Evolutionary conservation across 2,888 invertebrate genomes (phyloP), one percentile per base, ranked within the genome.

Genomic region (Zeuzera pyrina): DNA sequence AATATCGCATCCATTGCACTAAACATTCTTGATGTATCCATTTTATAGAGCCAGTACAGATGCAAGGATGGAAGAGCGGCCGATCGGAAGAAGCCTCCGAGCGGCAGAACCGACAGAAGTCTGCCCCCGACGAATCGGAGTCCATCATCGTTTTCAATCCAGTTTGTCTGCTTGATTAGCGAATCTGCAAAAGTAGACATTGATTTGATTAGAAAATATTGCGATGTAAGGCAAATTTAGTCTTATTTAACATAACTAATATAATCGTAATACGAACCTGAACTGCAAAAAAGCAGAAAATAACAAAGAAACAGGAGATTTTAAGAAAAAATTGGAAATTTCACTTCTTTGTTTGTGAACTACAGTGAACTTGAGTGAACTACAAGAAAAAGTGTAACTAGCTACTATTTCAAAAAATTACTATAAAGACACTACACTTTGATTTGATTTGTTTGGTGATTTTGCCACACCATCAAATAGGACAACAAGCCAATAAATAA

Each of bases 1-100:
- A 98, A 72, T 99, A 98, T 44, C 97, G 91, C 89, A 99, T 94
- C 99, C 99, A 99, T 83, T 99, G 98, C 55, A 97, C 92, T 41
- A 99, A 86, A 76, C 98, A 98, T 65, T 98, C 98, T 74, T 98
- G 98, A 77, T 98, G 98, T 38, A 98, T 98, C 88, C 94, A 99
- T 83, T 98, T 98, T 52, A 99, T 99, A 52, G 97, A 97, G 32
- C 99, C 99, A 14, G 98, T 98, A 68, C 99, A 99, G 33, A 98
- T 96, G 73, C 98, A 99, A 0, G 99, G 99, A 78, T 99, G 97
- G 71, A 95, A 98, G 6, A 99, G 85, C 1, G 97, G 97, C 45
- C 97, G 89, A 57, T 98, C 98, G 8, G 91, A 86, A 26, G 92
- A 85, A 26, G 94, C 97, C 73, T 98, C 98, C 45, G 96, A 97